phyloP scores from a whole-genome alignment of 2,113 vertebrate species.

The Reinhardtius hippoglossoides region DNA sequence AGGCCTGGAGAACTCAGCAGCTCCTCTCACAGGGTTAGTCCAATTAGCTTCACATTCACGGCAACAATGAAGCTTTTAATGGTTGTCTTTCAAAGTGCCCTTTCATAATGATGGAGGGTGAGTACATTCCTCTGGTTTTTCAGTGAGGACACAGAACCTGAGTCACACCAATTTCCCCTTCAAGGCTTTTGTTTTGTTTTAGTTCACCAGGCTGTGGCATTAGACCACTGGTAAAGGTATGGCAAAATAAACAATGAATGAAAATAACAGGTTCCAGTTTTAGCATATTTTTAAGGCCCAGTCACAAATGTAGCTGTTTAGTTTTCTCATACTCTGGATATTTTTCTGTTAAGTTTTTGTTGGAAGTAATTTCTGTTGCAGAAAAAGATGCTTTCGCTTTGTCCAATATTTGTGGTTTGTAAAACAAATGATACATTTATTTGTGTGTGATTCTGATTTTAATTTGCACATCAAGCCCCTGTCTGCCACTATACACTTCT shows the following conservation, averaged over 20 bases:
- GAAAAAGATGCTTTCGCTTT: too few relatives aligned
- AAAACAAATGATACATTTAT: too few relatives aligned
- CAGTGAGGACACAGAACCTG: slow-evolving; percentile 40
- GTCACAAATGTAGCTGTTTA: neutral
- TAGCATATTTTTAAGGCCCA: too few relatives aligned
- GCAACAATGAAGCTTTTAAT: slow-evolving; percentile 60
- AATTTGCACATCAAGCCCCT: too few relatives aligned
- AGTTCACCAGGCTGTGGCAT: neutral
- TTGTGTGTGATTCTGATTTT: too few relatives aligned
- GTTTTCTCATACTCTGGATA: too few relatives aligned
- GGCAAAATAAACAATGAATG: neutral
- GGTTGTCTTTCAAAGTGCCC: slow-evolving; percentile 52
- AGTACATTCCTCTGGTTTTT: slow-evolving; percentile 55
- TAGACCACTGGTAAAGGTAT: neutral
- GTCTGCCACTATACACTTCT: too few relatives aligned
- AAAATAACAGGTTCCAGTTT: neutral
- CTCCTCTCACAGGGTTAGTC: slow-evolving; percentile 57
- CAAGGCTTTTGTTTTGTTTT: neutral
- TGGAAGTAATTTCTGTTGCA: too few relatives aligned
- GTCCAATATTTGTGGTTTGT: too few relatives aligned
- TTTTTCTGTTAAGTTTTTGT: too few relatives aligned
- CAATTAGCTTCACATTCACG: slow-evolving; percentile 64
- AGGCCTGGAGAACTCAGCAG: slow-evolving; percentile 50
- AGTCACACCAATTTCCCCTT: slow-evolving; percentile 25
- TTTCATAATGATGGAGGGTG: slow-evolving; percentile 40